Base-by-base conservation (phyloP, 2,797 vertebrate genomes). In the Eulemur mongoz region DNA sequence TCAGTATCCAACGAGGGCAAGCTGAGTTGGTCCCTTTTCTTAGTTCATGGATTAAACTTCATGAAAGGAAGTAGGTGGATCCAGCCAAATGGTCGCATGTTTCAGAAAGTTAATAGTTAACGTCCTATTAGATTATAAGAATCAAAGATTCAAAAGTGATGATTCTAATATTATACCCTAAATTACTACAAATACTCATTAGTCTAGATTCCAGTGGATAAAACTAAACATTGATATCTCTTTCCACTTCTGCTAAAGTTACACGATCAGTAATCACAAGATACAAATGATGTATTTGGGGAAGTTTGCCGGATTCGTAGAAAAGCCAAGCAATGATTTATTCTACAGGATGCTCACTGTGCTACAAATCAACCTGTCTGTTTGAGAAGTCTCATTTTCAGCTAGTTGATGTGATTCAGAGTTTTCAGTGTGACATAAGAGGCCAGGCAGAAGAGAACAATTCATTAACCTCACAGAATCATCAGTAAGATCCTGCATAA, bases 211-310 rank as follows among this genome's bases (percentile, higher is more conserved):
- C 50, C 54, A 57, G 11, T 72, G 52, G 59, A 52, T 94, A 86
- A 93, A 94, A 45, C 70, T 48, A 35, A 91, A 86, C 93, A 83
- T 43, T 80, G n/a, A 79, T 83, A 61, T 93, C 86, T 95, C 94
- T 85, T 76, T 69, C 50, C 76, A 65, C 72, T 96, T 91, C 72
- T 45, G 59, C 70, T 87, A 92, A 83, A 83, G 91, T 94, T 96
- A 96, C 43, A 85, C 63, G 52, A 69, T 81, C 91, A 92, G 89
- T 95, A 96, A 95, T 96, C 63, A 84, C 57, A 45, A 95, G 94
- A 97, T 96, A 97, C 94, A 98, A 97, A 98, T 97, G 96, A 97
- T 92, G 97, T 97, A 97, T 96, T 91, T 96, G 94, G 89, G 80
- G 85, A 98, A 92, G 92, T 90, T 93, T 80, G 83, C 86, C 80